Evolutionary conservation across 2,113 vertebrate genomes (phyloP).

Genomic region (Turdus rufiventris): DNA sequence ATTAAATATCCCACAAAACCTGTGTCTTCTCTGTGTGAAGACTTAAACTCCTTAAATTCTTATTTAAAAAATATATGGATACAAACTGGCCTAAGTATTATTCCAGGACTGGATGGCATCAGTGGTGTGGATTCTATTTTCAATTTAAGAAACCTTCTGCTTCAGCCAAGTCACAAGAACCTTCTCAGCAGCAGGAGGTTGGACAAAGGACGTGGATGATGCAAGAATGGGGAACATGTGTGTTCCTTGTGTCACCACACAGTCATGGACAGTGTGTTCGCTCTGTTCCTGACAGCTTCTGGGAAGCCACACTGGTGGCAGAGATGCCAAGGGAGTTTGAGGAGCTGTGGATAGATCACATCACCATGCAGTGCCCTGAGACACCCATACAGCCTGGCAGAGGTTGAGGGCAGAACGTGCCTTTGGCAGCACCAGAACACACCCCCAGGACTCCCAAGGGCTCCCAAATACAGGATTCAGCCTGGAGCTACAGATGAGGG

Average conservation of each 20-base stretch:
- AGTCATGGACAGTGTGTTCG: rapidly evolving
- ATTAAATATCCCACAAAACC: neutral
- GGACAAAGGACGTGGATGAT: neutral
- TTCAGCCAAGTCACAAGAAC: neutral
- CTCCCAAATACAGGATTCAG: neutral
- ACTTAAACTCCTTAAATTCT: constrained; percentile 13
- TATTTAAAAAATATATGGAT: neutral
- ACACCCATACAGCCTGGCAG: neutral
- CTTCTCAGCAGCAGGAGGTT: neutral
- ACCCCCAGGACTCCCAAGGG: rapidly evolving
- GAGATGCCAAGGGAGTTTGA: neutral
- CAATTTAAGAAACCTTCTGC: neutral
- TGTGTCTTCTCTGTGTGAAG: neutral
- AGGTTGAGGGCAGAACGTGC: neutral
- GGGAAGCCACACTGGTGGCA: neutral
- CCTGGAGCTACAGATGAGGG: neutral
- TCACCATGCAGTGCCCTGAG: neutral
- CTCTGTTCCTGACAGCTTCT: neutral
- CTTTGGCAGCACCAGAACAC: neutral
- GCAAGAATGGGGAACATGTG: neutral
- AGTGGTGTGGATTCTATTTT: neutral
- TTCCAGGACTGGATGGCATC: neutral
- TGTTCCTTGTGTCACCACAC: neutral
- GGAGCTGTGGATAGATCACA: neutral
- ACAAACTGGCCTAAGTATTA: neutral